phyloP scores from a whole-genome alignment of 2,113 vertebrate genomes.

The Leiothrix lutea region DNA sequence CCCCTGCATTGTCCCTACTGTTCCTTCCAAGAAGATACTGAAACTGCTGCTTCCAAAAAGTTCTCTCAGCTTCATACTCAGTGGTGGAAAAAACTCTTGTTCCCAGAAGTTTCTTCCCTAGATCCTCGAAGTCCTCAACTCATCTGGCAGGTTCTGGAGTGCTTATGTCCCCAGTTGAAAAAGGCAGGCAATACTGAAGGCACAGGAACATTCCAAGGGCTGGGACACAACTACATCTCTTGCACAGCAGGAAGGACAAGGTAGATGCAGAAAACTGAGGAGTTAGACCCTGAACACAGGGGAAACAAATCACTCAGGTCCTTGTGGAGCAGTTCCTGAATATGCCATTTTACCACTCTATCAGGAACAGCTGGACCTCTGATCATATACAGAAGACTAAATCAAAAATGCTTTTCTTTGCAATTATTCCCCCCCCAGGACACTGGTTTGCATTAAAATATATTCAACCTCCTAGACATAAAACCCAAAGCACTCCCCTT shows the following conservation, averaged over 20 bases:
- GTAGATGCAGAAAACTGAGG: neutral
- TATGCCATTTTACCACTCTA: neutral
- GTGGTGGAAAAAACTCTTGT: rapidly evolving
- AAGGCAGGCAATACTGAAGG: neutral
- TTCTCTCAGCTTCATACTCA: rapidly evolving
- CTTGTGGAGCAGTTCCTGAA: neutral
- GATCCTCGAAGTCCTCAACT: neutral
- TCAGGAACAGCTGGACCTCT: neutral
- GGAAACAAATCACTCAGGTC: neutral
- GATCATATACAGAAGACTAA: neutral
- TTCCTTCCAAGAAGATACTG: neutral
- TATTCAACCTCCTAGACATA: neutral
- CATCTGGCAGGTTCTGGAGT: neutral
- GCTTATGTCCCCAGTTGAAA: neutral
- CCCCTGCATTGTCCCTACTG: neutral
- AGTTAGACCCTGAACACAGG: rapidly evolving
- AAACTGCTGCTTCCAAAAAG: neutral
- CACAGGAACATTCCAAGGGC: neutral
- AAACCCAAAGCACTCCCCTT: neutral
- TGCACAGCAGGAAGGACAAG: neutral
- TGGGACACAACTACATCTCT: neutral
- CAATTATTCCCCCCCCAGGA: neutral
- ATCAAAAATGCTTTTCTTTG: neutral
- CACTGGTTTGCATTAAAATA: neutral
- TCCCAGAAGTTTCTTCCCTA: neutral